Evolutionary conservation across 2,888 invertebrate species (phyloP), one percentile per base, ranked within the genome.

Genomic region (Dasysyrphus albostriatus): DNA sequence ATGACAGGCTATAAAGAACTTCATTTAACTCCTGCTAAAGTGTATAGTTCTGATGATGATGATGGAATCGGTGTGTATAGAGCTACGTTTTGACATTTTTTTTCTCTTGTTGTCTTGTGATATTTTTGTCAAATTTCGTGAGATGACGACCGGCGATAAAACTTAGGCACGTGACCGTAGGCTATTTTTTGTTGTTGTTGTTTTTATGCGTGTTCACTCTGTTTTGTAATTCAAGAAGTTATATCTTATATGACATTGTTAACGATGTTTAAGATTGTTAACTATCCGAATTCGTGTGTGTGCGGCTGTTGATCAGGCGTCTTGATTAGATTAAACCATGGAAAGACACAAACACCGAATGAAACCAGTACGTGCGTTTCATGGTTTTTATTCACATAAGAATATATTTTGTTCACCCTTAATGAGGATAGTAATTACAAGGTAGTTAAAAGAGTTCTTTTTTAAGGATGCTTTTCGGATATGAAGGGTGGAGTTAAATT

Each of bases 291-390:
- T 47, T 47, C 76, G 69, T 37, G 74, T 70, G 75, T 70, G 75
- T 58, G 72, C 16, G 39, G 47, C 32, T 56, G 67, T 34, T 42
- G 70, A 75, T 70, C 67, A 47, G 59, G 59, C 16, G 39, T 72
- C 59, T 54, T 76, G 87, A 87, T 87, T 87, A 87, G 87, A 87
- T 87, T 87, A 87, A 82, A 87, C 83, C 83, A 29, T 78, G 83
- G 70, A 87, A 87, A 79, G 78, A 85, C 85, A 85, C 85, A 85
- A 56, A 85, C 70, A 58, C 19, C 82, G 49, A 42, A 58, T 2
- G 24, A 9, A 51, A 51, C 59, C 51, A 24, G 67, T 49, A 77
- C 85, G 85, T 85, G 77, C 73, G 82, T 81, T 81, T 49, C 73
- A 10, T 73, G 73, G 44, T 14, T 61, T 61, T 42, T 61, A 61